Conservation (phyloP, 2,113 vertebrate genomes). For the Typhlomys cinereus region DNA sequence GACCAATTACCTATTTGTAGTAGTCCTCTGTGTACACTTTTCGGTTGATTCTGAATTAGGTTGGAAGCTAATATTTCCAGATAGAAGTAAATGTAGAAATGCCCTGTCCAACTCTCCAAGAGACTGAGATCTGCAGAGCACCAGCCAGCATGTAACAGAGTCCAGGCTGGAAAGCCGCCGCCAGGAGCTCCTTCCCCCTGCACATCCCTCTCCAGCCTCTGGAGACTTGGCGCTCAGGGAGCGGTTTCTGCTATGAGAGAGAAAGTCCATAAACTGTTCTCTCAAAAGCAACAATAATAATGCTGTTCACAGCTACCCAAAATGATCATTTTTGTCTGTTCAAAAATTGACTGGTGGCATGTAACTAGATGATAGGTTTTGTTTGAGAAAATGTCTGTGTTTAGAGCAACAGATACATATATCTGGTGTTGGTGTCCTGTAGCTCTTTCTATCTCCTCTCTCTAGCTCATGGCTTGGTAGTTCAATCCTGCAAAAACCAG, state of each 20-base stretch:
- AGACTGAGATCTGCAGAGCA: neutral
- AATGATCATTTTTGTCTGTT: neutral
- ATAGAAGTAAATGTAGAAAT: neutral
- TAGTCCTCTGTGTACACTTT: neutral
- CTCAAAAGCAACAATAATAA: neutral
- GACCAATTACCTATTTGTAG: neutral
- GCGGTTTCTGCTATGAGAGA: neutral
- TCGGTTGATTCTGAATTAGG: slow-evolving; percentile 19
- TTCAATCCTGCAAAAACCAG: neutral
- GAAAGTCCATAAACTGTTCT: neutral
- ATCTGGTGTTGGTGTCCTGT: neutral
- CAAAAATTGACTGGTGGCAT: neutral
- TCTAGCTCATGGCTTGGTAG: neutral
- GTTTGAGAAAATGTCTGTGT: neutral
- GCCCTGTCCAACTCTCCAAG: neutral
- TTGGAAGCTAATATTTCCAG: neutral
- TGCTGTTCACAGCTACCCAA: neutral
- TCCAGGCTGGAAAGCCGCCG: neutral
- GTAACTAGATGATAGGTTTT: neutral
- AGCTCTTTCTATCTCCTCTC: neutral
- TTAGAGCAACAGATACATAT: neutral
- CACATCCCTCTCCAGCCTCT: no score
- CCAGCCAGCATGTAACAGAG: neutral
- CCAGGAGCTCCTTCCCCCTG: neutral
- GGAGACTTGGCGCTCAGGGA: neutral